phyloP scores from a whole-genome alignment of 2,797 vertebrate genomes.

The Enteromius trimaculatus region DNA sequence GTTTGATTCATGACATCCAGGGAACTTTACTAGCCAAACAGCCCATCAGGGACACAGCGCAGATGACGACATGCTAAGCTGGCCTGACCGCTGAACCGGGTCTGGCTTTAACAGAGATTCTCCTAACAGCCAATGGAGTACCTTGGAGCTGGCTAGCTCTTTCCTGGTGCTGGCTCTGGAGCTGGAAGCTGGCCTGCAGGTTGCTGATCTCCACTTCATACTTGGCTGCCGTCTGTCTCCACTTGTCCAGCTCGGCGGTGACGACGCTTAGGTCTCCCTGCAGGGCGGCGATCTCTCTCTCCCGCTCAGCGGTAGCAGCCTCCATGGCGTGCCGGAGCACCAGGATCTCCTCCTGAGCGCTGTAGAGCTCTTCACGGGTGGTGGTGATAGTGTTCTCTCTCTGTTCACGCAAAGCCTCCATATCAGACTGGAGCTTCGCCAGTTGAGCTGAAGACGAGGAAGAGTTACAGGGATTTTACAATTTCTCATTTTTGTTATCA shows the following conservation, averaged over 20 bases:
- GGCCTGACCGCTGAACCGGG: not conserved
- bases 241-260: slow-evolving; percentile 85
- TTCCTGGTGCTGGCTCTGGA: slow-evolving; percentile 83
- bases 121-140: slow-evolving; percentile 56
- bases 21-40: not conserved
- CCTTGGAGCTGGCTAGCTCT: slow-evolving; percentile 83
- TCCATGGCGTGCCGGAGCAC: slow-evolving; percentile 88
- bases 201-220: slow-evolving; percentile 88
- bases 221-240: slow-evolving; percentile 84
- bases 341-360: slow-evolving; percentile 90
- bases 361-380: slow-evolving; percentile 87
- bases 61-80: not conserved
- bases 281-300: slow-evolving; percentile 84
- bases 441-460: slow-evolving; percentile 83
- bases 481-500: too few species aligned
- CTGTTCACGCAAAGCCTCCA: slow-evolving; percentile 89
- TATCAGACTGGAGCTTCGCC: slow-evolving; percentile 88
- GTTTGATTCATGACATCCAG: not conserved
- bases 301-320: slow-evolving; percentile 83
- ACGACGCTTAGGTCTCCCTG: slow-evolving; percentile 85
- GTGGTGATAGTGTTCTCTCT: slow-evolving; percentile 89
- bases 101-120: not conserved
- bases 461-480: too few species aligned
- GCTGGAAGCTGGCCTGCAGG: slow-evolving; percentile 86
- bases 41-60: not conserved